Base-by-base conservation (phyloP, 2,113 vertebrate genomes). In the Poeciliopsis retropinna region DNA sequence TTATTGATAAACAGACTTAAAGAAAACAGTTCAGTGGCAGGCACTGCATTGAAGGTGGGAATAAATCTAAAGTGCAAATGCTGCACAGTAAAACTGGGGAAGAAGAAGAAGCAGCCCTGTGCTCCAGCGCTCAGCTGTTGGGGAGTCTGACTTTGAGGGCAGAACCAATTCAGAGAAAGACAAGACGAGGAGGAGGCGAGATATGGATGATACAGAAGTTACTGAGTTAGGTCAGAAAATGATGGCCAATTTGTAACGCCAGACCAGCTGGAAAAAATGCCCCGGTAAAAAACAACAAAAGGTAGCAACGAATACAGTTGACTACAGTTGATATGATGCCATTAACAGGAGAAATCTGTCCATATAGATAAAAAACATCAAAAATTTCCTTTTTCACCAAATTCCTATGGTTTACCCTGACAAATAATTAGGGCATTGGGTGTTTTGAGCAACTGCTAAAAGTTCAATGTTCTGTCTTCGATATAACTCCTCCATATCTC, bases 21-120 rank as follows among this genome's bases (percentile, higher is more conserved):
- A 63, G 70, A 70, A 60, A 75, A 67, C 19, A 31, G 68, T 64
- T 31, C 2, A 71, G 14, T 19, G n/a, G 63, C 5, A 70, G 41
- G 37, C 60, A n/a, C 37, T n/a, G 8, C 32, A 9, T 75, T 73
- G 22, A 71, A 31, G 32, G 39, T 63, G 15, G 13, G 12, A 64
- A 64, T 28, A 15, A 67, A 77, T 70, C 65, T 83, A 82, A 89
- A 87, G 85, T 89, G 88, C 87, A 91, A 85, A 82, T 86, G 63
- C 54, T 51, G 81, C 76, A 62, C 62, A 29, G 60, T 73, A 28
- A 66, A 61, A 34, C 60, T 64, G 71, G 70, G 32, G 80, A 80
- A 77, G 70, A 31, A 27, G 30, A 31, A 60, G 13, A 54, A 31
- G 5, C 34, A 31, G 9, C 70, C 29, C 1, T 34, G 9, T 27